A percentile compares a stretch with the other conserved stretches of the same genome.
Evolutionary conservation across 2,113 vertebrate species (phyloP).

Genomic region (Agapornis roseicollis): DNA sequence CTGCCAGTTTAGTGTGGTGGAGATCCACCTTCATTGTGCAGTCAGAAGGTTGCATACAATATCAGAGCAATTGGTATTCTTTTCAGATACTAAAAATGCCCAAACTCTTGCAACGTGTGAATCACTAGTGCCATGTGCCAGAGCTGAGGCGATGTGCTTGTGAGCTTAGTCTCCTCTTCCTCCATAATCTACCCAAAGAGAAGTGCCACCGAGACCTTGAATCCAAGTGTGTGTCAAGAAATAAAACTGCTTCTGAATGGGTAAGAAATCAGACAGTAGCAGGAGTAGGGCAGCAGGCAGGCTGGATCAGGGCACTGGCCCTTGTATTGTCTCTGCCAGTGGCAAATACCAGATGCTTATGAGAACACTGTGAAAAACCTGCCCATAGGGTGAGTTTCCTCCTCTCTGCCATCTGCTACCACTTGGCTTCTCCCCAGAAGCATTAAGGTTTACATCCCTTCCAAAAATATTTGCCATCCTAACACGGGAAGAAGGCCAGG

Average conservation of each 20-base stretch:
- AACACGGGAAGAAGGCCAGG: constrained; percentile 5
- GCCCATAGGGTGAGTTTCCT: constrained; percentile 27
- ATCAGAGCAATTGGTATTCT: not conserved
- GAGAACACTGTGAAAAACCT: constrained; percentile 21
- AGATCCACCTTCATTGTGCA: not conserved
- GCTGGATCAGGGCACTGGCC: not conserved
- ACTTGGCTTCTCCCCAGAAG: constrained; percentile 14
- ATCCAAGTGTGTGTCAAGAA: not conserved
- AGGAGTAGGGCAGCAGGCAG: not conserved
- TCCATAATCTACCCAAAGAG: not conserved
- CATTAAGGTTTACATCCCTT: constrained; percentile 24
- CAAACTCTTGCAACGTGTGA: not conserved
- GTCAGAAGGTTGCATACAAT: not conserved
- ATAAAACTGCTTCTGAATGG: not conserved
- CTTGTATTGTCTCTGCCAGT: not conserved
- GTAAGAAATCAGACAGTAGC: not conserved
- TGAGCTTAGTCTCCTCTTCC: not conserved
- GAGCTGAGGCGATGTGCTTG: not conserved
- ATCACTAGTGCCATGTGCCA: not conserved
- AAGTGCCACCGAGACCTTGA: not conserved
- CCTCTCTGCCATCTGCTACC: not conserved
- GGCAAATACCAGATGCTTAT: constrained; percentile 32
- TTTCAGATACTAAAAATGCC: not conserved
- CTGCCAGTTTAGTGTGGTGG: not conserved
- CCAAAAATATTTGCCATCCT: constrained; percentile 41